Evolutionary conservation across 2,113 vertebrate genomes (phyloP).

Genomic region (Fulica atra): DNA sequence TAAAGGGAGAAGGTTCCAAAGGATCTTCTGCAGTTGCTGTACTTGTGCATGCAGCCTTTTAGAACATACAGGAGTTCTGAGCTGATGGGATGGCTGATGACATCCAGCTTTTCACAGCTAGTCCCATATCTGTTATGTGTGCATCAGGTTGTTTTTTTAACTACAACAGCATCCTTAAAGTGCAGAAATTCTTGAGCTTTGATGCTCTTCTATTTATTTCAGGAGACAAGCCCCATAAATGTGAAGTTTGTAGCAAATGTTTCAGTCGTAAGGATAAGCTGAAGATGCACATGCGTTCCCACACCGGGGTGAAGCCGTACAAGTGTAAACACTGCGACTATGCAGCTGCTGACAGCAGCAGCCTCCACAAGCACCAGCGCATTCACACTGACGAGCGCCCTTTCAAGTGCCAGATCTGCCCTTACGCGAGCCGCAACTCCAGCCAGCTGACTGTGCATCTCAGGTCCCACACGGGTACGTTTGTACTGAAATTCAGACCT

Average conservation of each 20-base stretch:
- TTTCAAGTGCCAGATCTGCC: slow-evolving; percentile 97
- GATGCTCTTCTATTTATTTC: not conserved
- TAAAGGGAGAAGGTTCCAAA: not conserved
- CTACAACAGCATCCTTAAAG: too few relatives aligned
- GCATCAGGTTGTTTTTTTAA: rapidly evolving
- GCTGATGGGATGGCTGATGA: not conserved
- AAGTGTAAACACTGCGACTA: slow-evolving; percentile 94
- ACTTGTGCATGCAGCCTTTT: not conserved
- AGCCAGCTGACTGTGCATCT: slow-evolving; percentile 98
- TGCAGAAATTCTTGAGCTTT: not conserved
- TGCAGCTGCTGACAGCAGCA: slow-evolving; percentile 94
- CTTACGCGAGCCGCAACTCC: slow-evolving; percentile 95
- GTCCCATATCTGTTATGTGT: not conserved
- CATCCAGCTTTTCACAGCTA: not conserved
- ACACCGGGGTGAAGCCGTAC: slow-evolving; percentile 95
- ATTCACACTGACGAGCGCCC: slow-evolving; percentile 95
- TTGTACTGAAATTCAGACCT: not conserved
- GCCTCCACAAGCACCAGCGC: slow-evolving; percentile 93
- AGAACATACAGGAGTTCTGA: not conserved
- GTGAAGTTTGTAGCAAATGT: slow-evolving; percentile 91
- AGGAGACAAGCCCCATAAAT: slow-evolving; percentile 97
- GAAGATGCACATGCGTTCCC: slow-evolving; percentile 92
- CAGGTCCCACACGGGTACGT: slow-evolving; percentile 87
- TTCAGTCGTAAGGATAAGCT: slow-evolving; percentile 96
- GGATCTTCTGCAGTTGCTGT: not conserved